Conservation (phyloP, 2,113 vertebrate genomes). For the Orthonyx spaldingii region DNA sequence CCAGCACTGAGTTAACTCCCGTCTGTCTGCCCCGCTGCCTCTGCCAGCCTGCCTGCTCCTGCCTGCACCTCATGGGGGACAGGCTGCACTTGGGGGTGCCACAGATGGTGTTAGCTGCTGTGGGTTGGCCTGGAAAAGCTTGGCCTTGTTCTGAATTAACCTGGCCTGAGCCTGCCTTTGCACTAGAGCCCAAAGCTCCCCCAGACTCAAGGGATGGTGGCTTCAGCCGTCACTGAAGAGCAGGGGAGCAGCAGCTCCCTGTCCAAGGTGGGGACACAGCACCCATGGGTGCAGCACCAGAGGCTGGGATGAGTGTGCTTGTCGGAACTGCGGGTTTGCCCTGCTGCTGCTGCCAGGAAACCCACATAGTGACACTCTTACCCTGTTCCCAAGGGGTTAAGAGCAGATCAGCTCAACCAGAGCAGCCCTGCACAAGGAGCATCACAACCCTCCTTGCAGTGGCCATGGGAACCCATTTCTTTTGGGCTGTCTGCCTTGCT, state of each 20-base stretch:
- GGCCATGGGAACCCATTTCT: neutral
- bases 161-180: neutral
- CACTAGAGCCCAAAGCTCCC: fast-evolving
- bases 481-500: neutral
- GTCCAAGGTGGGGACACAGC: neutral
- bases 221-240: neutral
- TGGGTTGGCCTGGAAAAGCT: neutral
- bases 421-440: neutral
- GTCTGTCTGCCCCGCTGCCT: fast-evolving
- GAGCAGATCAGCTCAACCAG: neutral
- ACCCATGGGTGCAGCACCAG: neutral
- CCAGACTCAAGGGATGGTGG: neutral
- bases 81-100: fast-evolving
- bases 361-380: neutral
- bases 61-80: neutral
- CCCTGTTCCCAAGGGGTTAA: neutral
- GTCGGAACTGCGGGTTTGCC: neutral
- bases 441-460: fast-evolving
- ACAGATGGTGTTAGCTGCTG: neutral
- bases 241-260: fast-evolving
- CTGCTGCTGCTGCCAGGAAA: neutral
- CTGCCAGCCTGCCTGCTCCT: neutral
- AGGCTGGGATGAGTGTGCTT: neutral
- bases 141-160: neutral
- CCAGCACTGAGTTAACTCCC: fast-evolving